Percentiles rank a stretch among this genome's conserved stretches.
Conservation (phyloP, 2,113 vertebrate genomes). For the Herpailurus yagouaroundi region DNA sequence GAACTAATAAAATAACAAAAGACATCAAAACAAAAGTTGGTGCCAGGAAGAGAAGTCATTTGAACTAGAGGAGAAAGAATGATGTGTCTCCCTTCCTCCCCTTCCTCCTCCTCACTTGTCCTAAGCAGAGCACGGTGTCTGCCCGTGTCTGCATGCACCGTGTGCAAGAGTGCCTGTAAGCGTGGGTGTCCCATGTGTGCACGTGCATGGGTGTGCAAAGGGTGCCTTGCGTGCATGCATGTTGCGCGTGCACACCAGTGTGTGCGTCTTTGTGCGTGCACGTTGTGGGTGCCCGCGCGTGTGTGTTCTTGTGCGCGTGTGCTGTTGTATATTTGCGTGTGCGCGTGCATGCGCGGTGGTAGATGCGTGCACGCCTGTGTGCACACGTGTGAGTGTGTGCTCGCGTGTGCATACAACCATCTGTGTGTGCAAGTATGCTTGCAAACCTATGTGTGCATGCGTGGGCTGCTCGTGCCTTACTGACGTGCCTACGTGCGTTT, state of each 20-base stretch:
- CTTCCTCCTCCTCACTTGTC: constrained; percentile 14
- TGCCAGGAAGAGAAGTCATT: constrained; percentile 23
- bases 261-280: not conserved
- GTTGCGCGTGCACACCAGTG: not conserved
- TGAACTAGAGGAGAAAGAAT: not conserved
- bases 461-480: fast-evolving
- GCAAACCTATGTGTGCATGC: not conserved
- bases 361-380: too few relatives aligned
- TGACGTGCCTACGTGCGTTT: fast-evolving
- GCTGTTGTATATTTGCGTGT: not conserved
- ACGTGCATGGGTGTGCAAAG: too few relatives aligned
- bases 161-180: not conserved
- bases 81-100: not conserved
- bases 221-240: not conserved
- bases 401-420: not conserved
- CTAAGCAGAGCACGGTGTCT: not conserved
- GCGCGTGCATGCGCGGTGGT: too few relatives aligned
- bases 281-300: not conserved
- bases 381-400: not conserved
- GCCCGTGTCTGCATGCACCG: not conserved
- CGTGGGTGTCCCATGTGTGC: not conserved
- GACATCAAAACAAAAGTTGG: constrained; percentile 44
- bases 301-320: not conserved
- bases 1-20: constrained; percentile 54
- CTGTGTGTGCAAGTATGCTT: not conserved